phyloP scores from a whole-genome alignment of 2,888 invertebrate genomes.

The Frankliniella intonsa region DNA sequence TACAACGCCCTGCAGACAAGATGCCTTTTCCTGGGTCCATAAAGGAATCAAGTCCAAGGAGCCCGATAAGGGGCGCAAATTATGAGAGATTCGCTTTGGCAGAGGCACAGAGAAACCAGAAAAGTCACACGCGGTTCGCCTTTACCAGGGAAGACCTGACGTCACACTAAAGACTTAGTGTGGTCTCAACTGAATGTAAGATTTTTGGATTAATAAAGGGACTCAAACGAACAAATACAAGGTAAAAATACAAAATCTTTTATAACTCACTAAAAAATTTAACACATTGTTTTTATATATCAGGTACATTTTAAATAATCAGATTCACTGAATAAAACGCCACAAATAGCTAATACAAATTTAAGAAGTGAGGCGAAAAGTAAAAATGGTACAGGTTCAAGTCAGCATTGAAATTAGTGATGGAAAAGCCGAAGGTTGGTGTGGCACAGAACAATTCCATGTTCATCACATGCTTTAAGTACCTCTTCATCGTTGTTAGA shows the following conservation, averaged over 20 bases:
- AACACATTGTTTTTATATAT: background rate
- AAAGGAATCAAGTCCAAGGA: too few species aligned
- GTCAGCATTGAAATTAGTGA: slow-evolving; percentile 57
- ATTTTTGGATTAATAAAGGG: too few species aligned
- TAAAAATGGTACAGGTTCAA: slow-evolving; percentile 8
- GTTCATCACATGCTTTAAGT: slow-evolving; percentile 86
- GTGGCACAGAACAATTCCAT: slow-evolving; percentile 80
- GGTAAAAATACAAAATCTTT: background rate
- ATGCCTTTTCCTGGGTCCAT: too few species aligned
- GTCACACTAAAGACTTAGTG: too few species aligned
- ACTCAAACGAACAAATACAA: background rate
- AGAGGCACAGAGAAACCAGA: too few species aligned
- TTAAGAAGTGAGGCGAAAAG: background rate
- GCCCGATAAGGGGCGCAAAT: too few species aligned
- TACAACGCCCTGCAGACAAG: too few species aligned
- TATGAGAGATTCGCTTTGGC: too few species aligned
- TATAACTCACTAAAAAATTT: too few species aligned
- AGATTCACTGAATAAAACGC: background rate
- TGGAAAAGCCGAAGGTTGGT: slow-evolving; percentile 91
- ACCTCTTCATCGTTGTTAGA: slow-evolving; percentile 90
- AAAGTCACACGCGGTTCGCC: too few species aligned
- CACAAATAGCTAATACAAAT: slow-evolving; percentile 15
- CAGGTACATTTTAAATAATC: background rate
- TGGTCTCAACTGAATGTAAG: too few species aligned
- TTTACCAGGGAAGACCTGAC: too few species aligned